phyloP scores from a whole-genome alignment of 2,888 invertebrate genomes.

The Aporophyla nigra region DNA sequence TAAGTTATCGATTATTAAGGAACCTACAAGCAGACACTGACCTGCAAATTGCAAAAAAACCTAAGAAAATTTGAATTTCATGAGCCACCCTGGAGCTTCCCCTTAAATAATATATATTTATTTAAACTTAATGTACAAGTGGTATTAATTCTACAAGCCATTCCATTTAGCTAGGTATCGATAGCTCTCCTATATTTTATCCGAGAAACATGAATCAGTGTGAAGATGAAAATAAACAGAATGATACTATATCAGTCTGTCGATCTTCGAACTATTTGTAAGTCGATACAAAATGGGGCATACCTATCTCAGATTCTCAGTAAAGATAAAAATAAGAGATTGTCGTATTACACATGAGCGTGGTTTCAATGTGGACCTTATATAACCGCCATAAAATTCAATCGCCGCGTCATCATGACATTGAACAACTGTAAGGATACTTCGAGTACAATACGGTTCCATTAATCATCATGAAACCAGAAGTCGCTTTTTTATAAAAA shows the following conservation, averaged over 20 bases:
- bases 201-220: conserved; percentile 4
- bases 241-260: neutral
- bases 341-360: conserved; percentile 13
- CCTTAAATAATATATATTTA: neutral
- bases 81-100: too few species aligned
- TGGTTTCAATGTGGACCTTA: conserved; percentile 14
- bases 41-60: too few species aligned
- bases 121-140: neutral
- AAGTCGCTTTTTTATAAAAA: neutral
- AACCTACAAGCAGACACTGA: too few species aligned
- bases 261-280: conserved; percentile 11
- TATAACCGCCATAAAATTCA: conserved; percentile 18
- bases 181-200: neutral
- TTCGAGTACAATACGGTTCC: neutral
- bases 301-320: conserved; percentile 20
- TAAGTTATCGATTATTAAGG: too few species aligned
- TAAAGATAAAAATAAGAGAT: conserved; percentile 40
- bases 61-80: too few species aligned
- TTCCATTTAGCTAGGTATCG: neutral
- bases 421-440: conserved; percentile 1
- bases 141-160: neutral
- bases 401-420: conserved; percentile 10
- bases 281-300: conserved; percentile 15
- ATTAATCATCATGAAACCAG: neutral
- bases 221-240: conserved; percentile 16